Conservation (phyloP, 2,797 vertebrate genomes). For the Notamacropus eugenii region DNA sequence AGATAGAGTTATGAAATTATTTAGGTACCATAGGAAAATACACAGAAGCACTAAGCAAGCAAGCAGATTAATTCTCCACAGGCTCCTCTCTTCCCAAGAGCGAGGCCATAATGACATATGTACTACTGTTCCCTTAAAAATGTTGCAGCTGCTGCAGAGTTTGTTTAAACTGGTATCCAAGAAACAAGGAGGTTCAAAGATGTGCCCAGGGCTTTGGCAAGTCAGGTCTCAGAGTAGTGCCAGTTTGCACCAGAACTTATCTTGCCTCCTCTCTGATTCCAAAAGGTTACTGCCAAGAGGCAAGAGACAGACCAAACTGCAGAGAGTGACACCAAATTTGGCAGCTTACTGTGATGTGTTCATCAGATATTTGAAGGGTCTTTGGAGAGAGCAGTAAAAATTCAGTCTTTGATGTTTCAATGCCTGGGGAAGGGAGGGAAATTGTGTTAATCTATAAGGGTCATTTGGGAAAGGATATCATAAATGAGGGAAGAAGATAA, state of each 20-base stretch:
- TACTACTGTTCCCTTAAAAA: constrained; percentile 48
- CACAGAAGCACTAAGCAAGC: constrained; percentile 26
- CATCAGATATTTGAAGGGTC: background rate
- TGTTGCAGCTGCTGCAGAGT: background rate
- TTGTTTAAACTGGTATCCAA: constrained; percentile 50
- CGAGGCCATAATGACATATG: background rate
- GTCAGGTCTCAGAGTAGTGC: background rate
- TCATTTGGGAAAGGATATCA: constrained; percentile 21
- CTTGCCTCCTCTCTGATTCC: background rate
- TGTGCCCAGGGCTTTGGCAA: background rate
- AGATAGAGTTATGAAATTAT: constrained; percentile 1
- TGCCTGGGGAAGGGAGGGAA: background rate
- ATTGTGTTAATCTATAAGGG: constrained; percentile 9
- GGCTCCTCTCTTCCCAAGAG: constrained; percentile 21
- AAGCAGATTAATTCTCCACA: constrained; percentile 42
- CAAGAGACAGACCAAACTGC: background rate
- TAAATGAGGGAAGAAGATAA: background rate
- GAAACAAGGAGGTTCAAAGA: constrained; percentile 12
- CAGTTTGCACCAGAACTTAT: background rate
- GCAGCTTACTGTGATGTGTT: background rate
- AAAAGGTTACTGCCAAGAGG: background rate
- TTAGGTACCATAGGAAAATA: constrained; percentile 16
- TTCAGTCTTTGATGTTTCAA: constrained; percentile 26
- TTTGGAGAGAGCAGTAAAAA: constrained; percentile 48
- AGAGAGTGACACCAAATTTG: constrained; percentile 18